Evolutionary conservation across 2,797 vertebrate genomes (phyloP).

Genomic region (Anguilla anguilla): DNA sequence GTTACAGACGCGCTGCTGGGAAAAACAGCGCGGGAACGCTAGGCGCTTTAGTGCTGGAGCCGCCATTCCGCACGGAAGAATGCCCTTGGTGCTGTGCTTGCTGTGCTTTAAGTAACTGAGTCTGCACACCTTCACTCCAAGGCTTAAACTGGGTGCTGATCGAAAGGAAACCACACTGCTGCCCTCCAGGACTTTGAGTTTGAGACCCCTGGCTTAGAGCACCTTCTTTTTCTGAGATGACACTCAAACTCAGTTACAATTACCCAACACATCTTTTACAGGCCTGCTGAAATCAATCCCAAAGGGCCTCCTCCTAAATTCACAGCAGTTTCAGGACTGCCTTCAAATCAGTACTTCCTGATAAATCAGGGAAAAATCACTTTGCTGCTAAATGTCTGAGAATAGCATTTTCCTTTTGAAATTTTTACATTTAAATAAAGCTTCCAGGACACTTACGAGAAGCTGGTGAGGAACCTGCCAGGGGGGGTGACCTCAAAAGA

Average conservation of each 20-base stretch:
- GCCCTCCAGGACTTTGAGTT: too few species aligned
- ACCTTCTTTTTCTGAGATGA: neutral
- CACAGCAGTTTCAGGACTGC: neutral
- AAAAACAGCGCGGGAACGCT: neutral
- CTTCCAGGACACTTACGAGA: neutral
- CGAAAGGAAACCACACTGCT: neutral
- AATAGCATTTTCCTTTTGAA: neutral
- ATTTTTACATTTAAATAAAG: neutral
- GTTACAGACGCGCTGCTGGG: neutral
- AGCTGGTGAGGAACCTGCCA: neutral
- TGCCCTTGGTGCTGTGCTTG: neutral
- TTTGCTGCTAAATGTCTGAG: neutral
- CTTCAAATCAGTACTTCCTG: neutral
- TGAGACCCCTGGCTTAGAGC: neutral
- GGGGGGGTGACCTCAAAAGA: constrained; percentile 16
- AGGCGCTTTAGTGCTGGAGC: neutral
- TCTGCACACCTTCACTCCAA: neutral
- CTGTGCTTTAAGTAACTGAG: neutral
- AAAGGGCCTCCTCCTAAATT: neutral
- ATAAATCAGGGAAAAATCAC: neutral
- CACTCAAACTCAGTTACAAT: neutral
- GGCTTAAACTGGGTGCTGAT: neutral
- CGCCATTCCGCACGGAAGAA: neutral
- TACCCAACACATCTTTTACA: neutral
- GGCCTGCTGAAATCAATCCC: neutral